Evolutionary conservation across 2,797 vertebrate species (phyloP), one percentile per base, ranked within the genome.

Genomic region (Chaenodraco wilsoni): DNA sequence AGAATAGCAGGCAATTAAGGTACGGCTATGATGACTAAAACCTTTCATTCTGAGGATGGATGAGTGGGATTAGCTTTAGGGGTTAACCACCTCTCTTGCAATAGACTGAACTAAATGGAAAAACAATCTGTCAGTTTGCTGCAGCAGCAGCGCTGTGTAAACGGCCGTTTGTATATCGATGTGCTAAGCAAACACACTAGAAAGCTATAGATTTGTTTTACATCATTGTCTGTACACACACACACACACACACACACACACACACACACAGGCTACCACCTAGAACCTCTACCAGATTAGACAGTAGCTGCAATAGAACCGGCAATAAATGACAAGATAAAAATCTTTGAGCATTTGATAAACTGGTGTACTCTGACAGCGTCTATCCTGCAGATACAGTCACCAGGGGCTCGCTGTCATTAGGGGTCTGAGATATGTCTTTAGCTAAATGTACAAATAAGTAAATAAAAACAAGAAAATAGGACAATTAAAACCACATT

Each of bases 161-260:
- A 87, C 31, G 4, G 51, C 5, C 2, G 59, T 87, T 88, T 79
- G 66, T 76, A 31, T 83, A 90, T 90, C 68, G 0, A 85, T 81
- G 54, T n/a, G 41, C 77, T 33, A 5, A 66, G 74, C 65, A 88
- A 87, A 85, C 81, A 62, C 74, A 74, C 63, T 67, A 62, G 68
- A 74, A 54, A 44, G 65, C 40, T 76, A 87, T 71, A 52, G 83
- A 90, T 89, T 77, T 78, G 78, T 63, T 68, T 72, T 68, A 76
- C 51, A 82, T 81, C 75, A 54, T 15, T 40, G 62, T 71, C 82
- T 49, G 17, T 0, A 15, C 57, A 31, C 72, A 44, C 17, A 57
- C 2, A 33, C 33, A 33, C 33, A 33, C 33, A 33, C 33, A 33
- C 33, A 33, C 33, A 33, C 33, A 33, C 33, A 33, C 33, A 33